Evolutionary conservation across 2,797 vertebrate genomes (phyloP), one percentile per base, ranked within the genome.

Genomic region (Sciaenops ocellatus): DNA sequence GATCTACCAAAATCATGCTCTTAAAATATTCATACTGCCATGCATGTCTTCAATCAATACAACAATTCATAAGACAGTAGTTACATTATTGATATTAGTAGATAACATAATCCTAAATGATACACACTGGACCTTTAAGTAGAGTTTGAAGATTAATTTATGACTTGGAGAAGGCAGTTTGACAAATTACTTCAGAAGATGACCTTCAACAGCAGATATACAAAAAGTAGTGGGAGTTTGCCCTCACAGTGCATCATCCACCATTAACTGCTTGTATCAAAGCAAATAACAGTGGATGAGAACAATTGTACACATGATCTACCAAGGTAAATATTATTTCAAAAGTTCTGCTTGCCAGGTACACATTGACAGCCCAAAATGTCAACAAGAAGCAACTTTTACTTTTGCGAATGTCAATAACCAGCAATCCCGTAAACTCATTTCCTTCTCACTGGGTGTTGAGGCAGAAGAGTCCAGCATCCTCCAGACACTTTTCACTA

Each of bases 301-400:
- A 18, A 46, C n/a, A 16, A 48, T 4, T 38, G n/a, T 65, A 22
- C 46, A 60, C 2, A 5, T 1, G 3, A 41, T 41, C 30, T 18
- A 26, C 34, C 5, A 13, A n/a, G 17, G 30, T 41, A 20, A 41
- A 65, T 76, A 24, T 47, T 15, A 13, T 28, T 48, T 50, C 16
- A 47, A 60, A 59, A 47, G 20, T 1, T 30, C 2, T 68, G 6
- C 10, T 34, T 9, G 51, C 17, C 1, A 46, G 16, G 16, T 11
- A 12, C 38, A 47, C 22, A 28, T 15, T 5, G 22, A 3, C 1
- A 7, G 12, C 34, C 12, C 28, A 22, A 50, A 82, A 68, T 47
- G 41, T 30, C 63, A 50, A 24, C 11, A 59, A 69, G 22, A 69
- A 22, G 46, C 60, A 68, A 56, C 44, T 41, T 76, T 59, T 26